These are phyloP conservation scores for Trigoniulus corallinus DNA, from an alignment of 1,140 invertebrate species.

Conservation along the genomic window DNA sequence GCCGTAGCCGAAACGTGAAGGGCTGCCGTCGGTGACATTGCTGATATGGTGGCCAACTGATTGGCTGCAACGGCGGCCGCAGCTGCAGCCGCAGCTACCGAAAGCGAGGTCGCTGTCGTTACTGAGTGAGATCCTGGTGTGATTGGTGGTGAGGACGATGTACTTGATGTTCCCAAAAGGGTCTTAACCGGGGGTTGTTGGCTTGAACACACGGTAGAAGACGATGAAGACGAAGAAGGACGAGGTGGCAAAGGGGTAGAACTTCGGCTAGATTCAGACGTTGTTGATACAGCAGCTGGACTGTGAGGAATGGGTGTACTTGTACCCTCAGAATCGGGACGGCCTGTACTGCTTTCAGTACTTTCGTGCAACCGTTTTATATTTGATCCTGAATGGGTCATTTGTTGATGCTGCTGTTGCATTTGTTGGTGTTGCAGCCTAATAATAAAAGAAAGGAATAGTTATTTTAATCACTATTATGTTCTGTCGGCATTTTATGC, in stretches of 20 bases:
- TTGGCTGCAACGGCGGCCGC: neutral
- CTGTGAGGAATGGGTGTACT: neutral
- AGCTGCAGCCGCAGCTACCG: neutral
- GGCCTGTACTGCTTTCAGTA: neutral
- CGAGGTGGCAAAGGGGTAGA: neutral
- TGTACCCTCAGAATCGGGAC: neutral
- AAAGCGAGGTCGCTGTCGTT: neutral
- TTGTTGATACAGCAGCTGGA: neutral
- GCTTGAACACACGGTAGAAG: neutral
- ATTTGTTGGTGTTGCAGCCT: slow-evolving; percentile 5
- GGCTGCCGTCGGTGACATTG: neutral
- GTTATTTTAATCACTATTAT: too few species aligned
- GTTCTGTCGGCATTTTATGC: too few species aligned
- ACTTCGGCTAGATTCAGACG: neutral
- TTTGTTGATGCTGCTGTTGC: slow-evolving; percentile 1
- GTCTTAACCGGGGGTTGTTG: neutral
- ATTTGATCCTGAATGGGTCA: neutral
- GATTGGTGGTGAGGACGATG: neutral
- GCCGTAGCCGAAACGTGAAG: neutral
- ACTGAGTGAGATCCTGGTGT: neutral
- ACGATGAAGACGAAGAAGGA: neutral
- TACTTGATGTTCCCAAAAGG: neutral
- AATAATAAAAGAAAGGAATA: neutral
- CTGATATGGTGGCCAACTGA: neutral
- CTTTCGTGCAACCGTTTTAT: neutral